Evolutionary conservation across 1,140 invertebrate genomes (phyloP).

Genomic region (Brachionus rotundiformis): DNA sequence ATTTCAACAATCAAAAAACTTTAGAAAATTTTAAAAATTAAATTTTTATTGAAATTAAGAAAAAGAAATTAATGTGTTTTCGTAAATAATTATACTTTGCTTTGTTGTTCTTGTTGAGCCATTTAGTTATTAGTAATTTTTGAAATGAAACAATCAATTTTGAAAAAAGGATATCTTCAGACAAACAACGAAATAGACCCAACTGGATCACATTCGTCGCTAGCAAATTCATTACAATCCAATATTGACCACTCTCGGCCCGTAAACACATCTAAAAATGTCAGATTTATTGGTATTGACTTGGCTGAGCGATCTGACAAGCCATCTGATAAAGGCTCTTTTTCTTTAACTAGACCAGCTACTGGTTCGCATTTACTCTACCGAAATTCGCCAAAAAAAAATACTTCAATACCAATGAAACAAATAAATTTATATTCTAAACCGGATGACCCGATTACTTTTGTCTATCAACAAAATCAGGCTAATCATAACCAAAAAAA

Average conservation of each 20-base stretch:
- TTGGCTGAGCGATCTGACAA: background rate
- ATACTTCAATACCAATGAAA: background rate
- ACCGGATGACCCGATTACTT: background rate
- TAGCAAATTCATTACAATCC: slow-evolving; percentile 1
- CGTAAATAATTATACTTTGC: slow-evolving; percentile 13
- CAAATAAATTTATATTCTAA: slow-evolving; percentile 13
- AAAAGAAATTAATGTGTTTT: slow-evolving; percentile 12
- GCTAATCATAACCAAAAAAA: background rate
- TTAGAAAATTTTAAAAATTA: slow-evolving; percentile 1
- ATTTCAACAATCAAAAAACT: slow-evolving; percentile 14
- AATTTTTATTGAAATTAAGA: slow-evolving; percentile 22
- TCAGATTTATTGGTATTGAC: slow-evolving; percentile 35
- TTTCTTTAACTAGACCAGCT: background rate
- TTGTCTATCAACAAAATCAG: slow-evolving; percentile 12
- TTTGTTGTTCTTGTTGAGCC: background rate
- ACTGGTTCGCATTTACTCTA: background rate
- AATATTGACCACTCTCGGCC: background rate
- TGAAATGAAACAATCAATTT: slow-evolving; percentile 40
- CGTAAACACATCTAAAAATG: slow-evolving; percentile 41
- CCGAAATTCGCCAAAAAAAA: background rate
- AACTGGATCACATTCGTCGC: background rate
- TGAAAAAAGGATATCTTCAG: slow-evolving; percentile 13
- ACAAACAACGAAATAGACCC: slow-evolving; percentile 1
- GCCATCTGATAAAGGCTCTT: background rate
- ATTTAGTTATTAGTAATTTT: background rate